These are phyloP conservation scores for Montipora efflorescens DNA, from an alignment of 64 coral and sea anemone species.

Conservation along the genomic window DNA sequence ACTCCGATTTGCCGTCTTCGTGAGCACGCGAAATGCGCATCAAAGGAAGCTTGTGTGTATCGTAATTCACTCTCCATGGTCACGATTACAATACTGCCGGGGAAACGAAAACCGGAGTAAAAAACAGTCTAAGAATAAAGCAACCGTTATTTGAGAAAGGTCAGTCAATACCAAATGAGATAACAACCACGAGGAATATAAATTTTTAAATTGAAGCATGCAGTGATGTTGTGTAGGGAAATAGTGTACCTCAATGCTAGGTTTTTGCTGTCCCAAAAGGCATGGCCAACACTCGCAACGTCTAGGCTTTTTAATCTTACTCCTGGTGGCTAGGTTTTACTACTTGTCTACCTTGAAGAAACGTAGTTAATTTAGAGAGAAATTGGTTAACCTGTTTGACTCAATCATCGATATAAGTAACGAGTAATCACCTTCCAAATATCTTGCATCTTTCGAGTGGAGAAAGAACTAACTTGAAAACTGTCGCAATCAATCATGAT, in stretches of 20 bases:
- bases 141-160: background rate
- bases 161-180: slow-evolving; percentile 14
- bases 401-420: background rate
- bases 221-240: background rate
- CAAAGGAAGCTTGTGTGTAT: too few relatives aligned
- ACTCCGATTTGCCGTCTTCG: too few relatives aligned
- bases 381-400: background rate
- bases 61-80: background rate
- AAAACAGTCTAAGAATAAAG: background rate
- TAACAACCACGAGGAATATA: background rate
- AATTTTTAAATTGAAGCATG: background rate
- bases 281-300: too few relatives aligned
- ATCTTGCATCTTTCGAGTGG: background rate
- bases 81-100: background rate
- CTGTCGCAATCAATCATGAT: background rate
- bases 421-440: background rate
- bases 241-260: background rate
- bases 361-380: background rate
- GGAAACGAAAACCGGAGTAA: background rate
- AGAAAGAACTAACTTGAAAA: background rate
- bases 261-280: background rate
- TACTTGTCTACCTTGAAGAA: background rate
- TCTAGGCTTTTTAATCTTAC: too few relatives aligned
- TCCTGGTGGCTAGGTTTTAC: too few relatives aligned
- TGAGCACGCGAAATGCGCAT: too few relatives aligned